Evolutionary conservation across 2,113 vertebrate species (phyloP), one percentile per base, ranked within the genome.

Genomic region (Phalacrocorax carbo): DNA sequence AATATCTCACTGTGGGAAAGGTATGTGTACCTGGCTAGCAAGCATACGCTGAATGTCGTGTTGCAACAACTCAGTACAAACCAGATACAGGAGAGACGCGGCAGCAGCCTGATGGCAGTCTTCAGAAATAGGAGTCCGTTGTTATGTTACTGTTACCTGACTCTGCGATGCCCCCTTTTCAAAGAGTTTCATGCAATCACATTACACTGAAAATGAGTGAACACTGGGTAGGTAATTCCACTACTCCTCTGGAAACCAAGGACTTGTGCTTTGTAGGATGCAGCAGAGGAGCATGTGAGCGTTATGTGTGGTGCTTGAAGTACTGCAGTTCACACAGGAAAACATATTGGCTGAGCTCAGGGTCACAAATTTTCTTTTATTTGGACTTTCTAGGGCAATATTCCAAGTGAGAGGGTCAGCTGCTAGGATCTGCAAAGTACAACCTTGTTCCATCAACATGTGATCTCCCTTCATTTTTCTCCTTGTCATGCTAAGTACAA

Each of bases 61-160:
- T 44, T 42, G 14, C 1, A 2, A 55, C 19, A 42, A 40, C 34
- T 82, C 46, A 71, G 72, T 3, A 5, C 20, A 62, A 34, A 25
- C 15, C 26, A 61, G 16, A 19, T 5, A 7, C 0, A 1, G 60
- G 27, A 19, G 27, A 61, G 44, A 27, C 42, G 11, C 3, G 3
- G 18, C 64, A 64, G 46, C n/a, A 61, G 30, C 13, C n/a, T 36
- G 20, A 38, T 4, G 13, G 36, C 51, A 78, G 38, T 30, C 30
- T 51, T 38, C 46, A 57, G 38, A 55, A 61, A 34, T 0, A 75
- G 2, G 10, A 23, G 5, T 8, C 22, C 1, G 0, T 32, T 21
- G 7, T 34, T 51, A 13, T 21, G 7, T 34, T 51, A 13, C 21
- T 20, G 5, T 19, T 18, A 26, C 54, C 19, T 7, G 19, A 29